phyloP scores from a whole-genome alignment of 1,140 invertebrate genomes.

The Leptoteleia sp. region DNA sequence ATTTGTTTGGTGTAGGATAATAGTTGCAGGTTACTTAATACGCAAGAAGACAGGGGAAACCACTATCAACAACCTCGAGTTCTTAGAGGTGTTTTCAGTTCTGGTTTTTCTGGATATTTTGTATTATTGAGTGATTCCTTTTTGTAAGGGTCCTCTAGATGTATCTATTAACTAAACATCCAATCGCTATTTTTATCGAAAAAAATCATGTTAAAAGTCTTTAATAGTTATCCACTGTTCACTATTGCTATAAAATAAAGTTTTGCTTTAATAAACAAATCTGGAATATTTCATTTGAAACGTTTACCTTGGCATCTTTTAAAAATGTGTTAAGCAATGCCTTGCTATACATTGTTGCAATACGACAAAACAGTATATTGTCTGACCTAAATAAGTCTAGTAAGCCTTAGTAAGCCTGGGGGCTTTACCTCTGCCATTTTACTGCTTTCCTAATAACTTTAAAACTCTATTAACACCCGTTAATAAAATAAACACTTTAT shows the following conservation, averaged over 20 bases:
- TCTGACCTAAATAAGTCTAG: too few species aligned
- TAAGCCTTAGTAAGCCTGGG: too few species aligned
- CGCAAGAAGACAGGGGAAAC: conserved; percentile 15
- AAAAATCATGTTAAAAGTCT: conserved; percentile 80
- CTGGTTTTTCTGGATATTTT: conserved; percentile 31
- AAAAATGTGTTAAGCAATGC: too few species aligned
- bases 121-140: conserved; percentile 46
- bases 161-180: conserved; percentile 80
- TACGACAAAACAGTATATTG: too few species aligned
- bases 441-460: too few species aligned
- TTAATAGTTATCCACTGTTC: conserved; percentile 81
- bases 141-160: conserved; percentile 76
- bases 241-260: conserved; percentile 76
- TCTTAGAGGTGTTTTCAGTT: conserved; percentile 40
- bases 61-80: conserved; percentile 48
- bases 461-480: too few species aligned
- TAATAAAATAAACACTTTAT: too few species aligned
- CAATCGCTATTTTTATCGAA: conserved; percentile 81
- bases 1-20: conserved; percentile 28
- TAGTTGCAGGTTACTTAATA: conserved; percentile 36
- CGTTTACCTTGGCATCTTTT: too few species aligned
- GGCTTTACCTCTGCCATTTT: too few species aligned
- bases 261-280: too few species aligned
- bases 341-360: too few species aligned
- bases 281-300: too few species aligned